phyloP scores from a whole-genome alignment of 2,888 invertebrate species.

The Metalampra italica region DNA sequence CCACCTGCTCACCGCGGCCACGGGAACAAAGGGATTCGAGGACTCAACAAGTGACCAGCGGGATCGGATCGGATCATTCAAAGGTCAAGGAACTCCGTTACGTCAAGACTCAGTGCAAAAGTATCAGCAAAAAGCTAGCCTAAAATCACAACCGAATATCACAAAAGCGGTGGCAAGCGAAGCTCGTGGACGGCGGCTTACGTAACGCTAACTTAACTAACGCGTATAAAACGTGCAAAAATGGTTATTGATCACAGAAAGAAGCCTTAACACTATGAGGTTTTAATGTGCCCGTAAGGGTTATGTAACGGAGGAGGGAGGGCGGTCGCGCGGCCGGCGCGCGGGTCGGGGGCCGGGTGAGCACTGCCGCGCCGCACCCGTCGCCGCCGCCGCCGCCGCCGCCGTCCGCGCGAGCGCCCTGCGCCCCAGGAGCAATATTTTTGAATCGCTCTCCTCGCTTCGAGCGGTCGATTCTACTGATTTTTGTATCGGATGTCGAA shows the following conservation, averaged over 20 bases:
- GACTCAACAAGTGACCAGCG: constrained; percentile 29
- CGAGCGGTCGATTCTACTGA: no score
- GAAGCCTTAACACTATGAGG: constrained; percentile 70
- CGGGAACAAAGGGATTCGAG: constrained; percentile 15
- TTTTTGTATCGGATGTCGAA: no score
- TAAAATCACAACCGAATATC: constrained; percentile 77
- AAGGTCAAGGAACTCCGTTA: constrained; percentile 17
- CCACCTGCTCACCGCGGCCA: constrained; percentile 43
- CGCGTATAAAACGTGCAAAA: constrained; percentile 71
- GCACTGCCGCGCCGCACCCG: constrained; percentile 50
- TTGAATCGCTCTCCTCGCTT: no score
- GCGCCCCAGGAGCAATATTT: no score
- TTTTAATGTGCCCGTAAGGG: constrained; percentile 47
- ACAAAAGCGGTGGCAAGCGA: constrained; percentile 75
- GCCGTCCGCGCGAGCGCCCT: constrained; percentile 11
- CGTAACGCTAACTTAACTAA: constrained; percentile 65
- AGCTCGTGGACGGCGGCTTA: constrained; percentile 77
- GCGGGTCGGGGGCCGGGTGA: constrained; percentile 64
- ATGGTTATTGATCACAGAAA: constrained; percentile 69
- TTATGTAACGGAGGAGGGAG: constrained; percentile 72
- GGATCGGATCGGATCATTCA: constrained; percentile 24
- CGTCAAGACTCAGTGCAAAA: constrained; percentile 8
- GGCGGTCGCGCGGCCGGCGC: constrained; percentile 60
- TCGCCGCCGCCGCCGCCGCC: constrained; percentile 22
- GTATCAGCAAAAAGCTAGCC: constrained; percentile 72